A percentile compares a stretch with the other conserved stretches of the same genome.
Evolutionary conservation across 1,140 invertebrate species (phyloP).

Genomic region (Drosophila gunungcola): DNA sequence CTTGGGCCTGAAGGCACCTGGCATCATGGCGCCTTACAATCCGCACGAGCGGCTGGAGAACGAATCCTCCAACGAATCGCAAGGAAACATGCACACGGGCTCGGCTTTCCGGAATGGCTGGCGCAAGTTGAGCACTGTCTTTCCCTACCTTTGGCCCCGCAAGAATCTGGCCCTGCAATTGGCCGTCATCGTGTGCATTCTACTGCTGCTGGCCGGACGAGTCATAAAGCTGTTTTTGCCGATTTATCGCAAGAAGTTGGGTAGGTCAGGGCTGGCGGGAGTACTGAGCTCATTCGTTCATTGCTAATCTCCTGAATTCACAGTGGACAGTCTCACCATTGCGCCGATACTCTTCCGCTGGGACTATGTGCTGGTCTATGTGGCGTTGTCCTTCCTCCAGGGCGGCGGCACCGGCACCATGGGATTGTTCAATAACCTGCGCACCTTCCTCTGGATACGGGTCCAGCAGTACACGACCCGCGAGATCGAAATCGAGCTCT

Average conservation of each 20-base stretch:
- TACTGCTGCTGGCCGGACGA: slow-evolving; percentile 91
- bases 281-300: slow-evolving; percentile 10
- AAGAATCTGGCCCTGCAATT: slow-evolving; percentile 91
- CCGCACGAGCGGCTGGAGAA: slow-evolving; percentile 62
- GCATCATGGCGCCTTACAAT: slow-evolving; percentile 87
- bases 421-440: slow-evolving; percentile 96
- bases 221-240: slow-evolving; percentile 97
- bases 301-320: slow-evolving; percentile 38
- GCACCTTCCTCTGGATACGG: slow-evolving; percentile 96
- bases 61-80: slow-evolving; percentile 28
- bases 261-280: slow-evolving; percentile 79
- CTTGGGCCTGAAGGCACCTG: slow-evolving; percentile 95
- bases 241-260: slow-evolving; percentile 96
- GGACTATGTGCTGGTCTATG: slow-evolving; percentile 95
- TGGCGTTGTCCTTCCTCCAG: slow-evolving; percentile 95
- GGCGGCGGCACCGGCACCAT: slow-evolving; percentile 95
- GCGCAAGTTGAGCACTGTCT: slow-evolving; percentile 91
- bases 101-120: slow-evolving; percentile 92
- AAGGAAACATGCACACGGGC: slow-evolving; percentile 37
- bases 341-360: slow-evolving; percentile 89
- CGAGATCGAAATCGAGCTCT: slow-evolving; percentile 94
- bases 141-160: slow-evolving; percentile 98
- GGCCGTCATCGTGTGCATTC: slow-evolving; percentile 93
- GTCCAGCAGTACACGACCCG: slow-evolving; percentile 98
- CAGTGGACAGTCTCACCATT: slow-evolving; percentile 91